Conservation (phyloP, 1,140 invertebrate genomes). For the Leptinotarsa texana region DNA sequence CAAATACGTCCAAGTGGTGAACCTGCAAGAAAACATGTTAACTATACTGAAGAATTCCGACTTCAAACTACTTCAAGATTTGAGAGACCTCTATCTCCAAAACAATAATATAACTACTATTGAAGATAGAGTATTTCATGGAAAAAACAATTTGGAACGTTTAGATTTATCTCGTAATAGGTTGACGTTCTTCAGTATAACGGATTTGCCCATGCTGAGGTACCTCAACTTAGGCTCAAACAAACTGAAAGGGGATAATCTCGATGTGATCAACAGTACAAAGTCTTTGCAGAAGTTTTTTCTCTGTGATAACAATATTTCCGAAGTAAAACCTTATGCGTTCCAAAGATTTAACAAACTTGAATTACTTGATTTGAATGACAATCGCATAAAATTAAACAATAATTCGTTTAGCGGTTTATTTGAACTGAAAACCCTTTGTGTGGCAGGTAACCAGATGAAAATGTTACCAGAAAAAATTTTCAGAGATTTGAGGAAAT, state of each 20-base stretch:
- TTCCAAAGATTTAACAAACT: slow-evolving; percentile 35
- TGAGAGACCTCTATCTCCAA: slow-evolving; percentile 30
- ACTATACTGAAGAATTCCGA: slow-evolving; percentile 22
- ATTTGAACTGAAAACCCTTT: slow-evolving; percentile 30
- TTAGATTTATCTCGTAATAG: slow-evolving; percentile 41
- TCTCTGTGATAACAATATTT: slow-evolving; percentile 35
- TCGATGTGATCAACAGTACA: slow-evolving; percentile 32
- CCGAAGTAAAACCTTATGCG: slow-evolving; percentile 18
- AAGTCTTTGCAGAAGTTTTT: slow-evolving; percentile 29
- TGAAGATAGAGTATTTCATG: slow-evolving; percentile 29
- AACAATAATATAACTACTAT: slow-evolving; percentile 30
- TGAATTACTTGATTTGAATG: slow-evolving; percentile 36
- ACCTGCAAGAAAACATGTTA: slow-evolving; percentile 37
- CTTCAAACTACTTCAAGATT: slow-evolving; percentile 23
- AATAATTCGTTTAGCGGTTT: slow-evolving; percentile 37
- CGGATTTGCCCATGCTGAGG: slow-evolving; percentile 32
- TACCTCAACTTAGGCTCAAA: slow-evolving; percentile 42
- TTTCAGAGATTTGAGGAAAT: slow-evolving; percentile 34
- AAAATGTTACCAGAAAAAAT: slow-evolving; percentile 30
- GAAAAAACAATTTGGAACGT: slow-evolving; percentile 29
- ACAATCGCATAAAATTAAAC: slow-evolving; percentile 38
- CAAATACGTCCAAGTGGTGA: slow-evolving; percentile 32
- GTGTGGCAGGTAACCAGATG: slow-evolving; percentile 39
- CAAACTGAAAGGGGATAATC: slow-evolving; percentile 27
- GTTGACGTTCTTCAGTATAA: slow-evolving; percentile 25